Evolutionary conservation across 2,797 vertebrate species (phyloP).

Genomic region (Diglossa cyanea): DNA sequence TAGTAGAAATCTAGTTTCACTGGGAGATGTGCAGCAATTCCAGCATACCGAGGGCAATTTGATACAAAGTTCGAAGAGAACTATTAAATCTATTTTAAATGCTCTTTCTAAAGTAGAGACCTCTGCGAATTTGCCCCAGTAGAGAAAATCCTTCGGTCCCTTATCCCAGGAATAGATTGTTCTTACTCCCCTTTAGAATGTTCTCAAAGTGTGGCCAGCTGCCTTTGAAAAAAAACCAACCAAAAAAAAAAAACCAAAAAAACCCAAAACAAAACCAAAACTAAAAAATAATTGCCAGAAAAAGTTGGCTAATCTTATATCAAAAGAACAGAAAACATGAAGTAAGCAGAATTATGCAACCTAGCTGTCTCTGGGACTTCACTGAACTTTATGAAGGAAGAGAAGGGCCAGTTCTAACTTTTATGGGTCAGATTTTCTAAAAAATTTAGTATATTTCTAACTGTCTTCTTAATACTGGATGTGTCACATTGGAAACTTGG

Average conservation of each 20-base stretch:
- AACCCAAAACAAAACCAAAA: rapidly evolving
- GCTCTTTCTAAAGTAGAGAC: neutral
- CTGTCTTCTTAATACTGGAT: neutral
- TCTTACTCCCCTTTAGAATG: neutral
- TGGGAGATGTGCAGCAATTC: neutral
- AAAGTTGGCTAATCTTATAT: neutral
- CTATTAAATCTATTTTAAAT: neutral
- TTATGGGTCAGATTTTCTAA: neutral
- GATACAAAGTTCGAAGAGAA: neutral
- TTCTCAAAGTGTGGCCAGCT: neutral
- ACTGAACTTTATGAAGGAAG: neutral
- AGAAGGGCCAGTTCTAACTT: neutral
- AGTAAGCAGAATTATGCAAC: neutral
- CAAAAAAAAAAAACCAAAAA: neutral
- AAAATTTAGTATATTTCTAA: neutral
- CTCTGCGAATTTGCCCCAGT: neutral
- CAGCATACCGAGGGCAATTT: neutral
- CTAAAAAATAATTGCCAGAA: neutral
- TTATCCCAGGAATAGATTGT: neutral
- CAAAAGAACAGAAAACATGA: neutral
- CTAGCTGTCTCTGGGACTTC: neutral
- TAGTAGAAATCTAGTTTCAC: neutral
- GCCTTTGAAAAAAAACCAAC: neutral
- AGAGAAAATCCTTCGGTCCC: neutral
- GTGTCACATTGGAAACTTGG: neutral